Conservation (phyloP, 2,113 vertebrate genomes). For the Gasterosteus aculeatus region DNA sequence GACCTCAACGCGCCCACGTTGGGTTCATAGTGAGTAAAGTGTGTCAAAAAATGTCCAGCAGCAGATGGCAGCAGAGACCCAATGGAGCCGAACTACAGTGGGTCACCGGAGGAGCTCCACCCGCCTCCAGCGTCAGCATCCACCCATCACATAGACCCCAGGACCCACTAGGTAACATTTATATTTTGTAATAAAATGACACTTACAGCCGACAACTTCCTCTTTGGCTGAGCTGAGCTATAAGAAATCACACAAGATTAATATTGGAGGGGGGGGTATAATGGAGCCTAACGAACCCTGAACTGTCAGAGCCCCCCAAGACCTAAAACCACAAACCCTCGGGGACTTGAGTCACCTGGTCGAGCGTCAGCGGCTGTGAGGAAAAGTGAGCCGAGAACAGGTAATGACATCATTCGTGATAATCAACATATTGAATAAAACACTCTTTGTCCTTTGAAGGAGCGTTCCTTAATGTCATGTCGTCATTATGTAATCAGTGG, state of each 20-base stretch:
- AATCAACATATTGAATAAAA: too few relatives aligned
- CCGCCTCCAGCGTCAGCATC: slow-evolving; percentile 39
- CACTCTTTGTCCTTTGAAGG: too few relatives aligned
- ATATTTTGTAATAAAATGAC: neutral
- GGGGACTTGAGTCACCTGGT: too few relatives aligned
- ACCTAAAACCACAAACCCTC: too few relatives aligned
- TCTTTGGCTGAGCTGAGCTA: slow-evolving; percentile 11
- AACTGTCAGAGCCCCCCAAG: too few relatives aligned
- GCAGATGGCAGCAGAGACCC: slow-evolving; percentile 67
- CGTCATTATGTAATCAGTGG: too few relatives aligned
- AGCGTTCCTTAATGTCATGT: too few relatives aligned
- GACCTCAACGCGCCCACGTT: too few relatives aligned
- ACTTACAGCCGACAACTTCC: slow-evolving; percentile 18
- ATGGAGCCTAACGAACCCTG: neutral
- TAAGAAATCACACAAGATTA: slow-evolving; percentile 21
- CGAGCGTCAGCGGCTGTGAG: too few relatives aligned
- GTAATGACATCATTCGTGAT: slow-evolving; percentile 79
- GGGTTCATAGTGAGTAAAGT: neutral
- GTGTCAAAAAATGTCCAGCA: slow-evolving; percentile 22
- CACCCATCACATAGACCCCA: slow-evolving; percentile 4
- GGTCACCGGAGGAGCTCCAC: slow-evolving; percentile 24
- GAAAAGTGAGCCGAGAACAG: slow-evolving; percentile 48
- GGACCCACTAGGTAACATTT: neutral
- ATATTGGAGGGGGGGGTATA: neutral
- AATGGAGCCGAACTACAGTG: neutral